phyloP scores from a whole-genome alignment of 2,113 vertebrate species.

The Pteruthius melanotis region DNA sequence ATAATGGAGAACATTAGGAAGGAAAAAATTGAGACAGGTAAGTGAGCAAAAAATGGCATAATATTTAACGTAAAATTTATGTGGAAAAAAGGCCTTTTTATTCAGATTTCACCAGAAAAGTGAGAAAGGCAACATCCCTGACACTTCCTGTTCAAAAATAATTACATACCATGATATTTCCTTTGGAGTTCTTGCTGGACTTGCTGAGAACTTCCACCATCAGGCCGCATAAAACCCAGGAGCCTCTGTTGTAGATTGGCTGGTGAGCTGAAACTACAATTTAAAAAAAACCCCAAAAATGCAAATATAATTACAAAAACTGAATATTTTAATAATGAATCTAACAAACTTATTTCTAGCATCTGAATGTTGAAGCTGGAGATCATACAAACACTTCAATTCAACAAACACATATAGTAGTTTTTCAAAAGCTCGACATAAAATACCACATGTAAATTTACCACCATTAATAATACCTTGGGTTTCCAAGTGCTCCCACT shows the following conservation, averaged over 20 bases:
- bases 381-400: not conserved
- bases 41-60: not conserved
- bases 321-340: not conserved
- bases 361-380: not conserved
- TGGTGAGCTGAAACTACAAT: conserved; percentile 80
- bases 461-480: conserved; percentile 75
- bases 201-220: conserved; percentile 89
- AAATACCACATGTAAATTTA: not conserved
- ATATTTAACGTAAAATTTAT: not conserved
- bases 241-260: conserved; percentile 90
- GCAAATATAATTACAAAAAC: not conserved
- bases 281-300: not conserved
- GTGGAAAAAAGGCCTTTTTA: not conserved
- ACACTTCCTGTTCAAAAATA: not conserved
- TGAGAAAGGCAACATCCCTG: not conserved
- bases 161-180: conserved; percentile 87
- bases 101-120: not conserved
- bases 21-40: not conserved
- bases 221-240: conserved; percentile 88
- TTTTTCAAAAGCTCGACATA: not conserved
- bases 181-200: conserved; percentile 95
- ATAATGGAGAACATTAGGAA: not conserved
- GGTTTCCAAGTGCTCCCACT: conserved; percentile 84
- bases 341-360: not conserved
- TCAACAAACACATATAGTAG: fast-evolving